Base-by-base conservation (phyloP, 2,797 vertebrate genomes). In the Cuculus canorus region DNA sequence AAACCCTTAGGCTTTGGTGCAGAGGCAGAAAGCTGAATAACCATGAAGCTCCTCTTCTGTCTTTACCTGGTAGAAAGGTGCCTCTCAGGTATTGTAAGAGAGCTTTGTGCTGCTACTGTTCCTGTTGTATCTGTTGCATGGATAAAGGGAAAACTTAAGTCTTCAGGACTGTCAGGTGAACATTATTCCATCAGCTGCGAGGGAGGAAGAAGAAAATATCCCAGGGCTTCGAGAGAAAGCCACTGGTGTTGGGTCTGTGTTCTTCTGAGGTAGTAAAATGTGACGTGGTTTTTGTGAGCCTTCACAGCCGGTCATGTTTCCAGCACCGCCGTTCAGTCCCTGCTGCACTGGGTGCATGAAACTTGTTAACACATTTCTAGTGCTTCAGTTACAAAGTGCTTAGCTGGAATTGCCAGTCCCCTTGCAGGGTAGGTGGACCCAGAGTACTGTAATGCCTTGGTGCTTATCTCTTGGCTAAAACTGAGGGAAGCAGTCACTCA, bases 21-120 rank as follows among this genome's bases (percentile, higher is more conserved):
- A 88, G 93, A 82, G 86, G 66, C 56, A 90, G 86, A 93, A 82
- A 87, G 69, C 43, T 68, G n/a, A 87, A 82, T 75, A 82, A 75
- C 50, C 33, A 10, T 35, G 30, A 75, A 92, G 54, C 28, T 92
- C 52, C 65, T 75, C 21, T 63, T 90, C 66, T 91, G 60, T 87
- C 65, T 91, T 91, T 91, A 43, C 33, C 3, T 14, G 82, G n/a
- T 81, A 69, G 54, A 81, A 63, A 88, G 50, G 25, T 60, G 24
- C 53, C 53, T 82, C 80, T 82, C 43, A 52, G 56, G 57, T 82
- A 9, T 7, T 86, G 75, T 80, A 61, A 60, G 66, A 84, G 75
- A 88, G 52, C 82, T 89, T 92, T 79, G 2, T 84, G 71, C 86
- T 92, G 1, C 53, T 91, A 54, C 81, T 76, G 19, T 22, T 45